Conservation (phyloP, 1,140 invertebrate genomes). For the Ganaspis sp. region DNA sequence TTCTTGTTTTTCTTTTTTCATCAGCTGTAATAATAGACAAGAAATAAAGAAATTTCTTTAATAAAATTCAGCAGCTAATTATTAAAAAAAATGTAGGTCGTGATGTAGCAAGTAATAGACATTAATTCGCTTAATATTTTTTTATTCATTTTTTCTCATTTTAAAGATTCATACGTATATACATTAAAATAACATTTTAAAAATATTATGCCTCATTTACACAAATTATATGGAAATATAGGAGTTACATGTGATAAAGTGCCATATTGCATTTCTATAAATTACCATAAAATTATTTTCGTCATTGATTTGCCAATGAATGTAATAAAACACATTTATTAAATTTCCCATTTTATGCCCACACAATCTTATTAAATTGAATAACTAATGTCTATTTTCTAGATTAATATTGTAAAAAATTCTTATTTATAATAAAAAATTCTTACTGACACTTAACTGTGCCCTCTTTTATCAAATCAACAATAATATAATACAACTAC, state of each 20-base stretch:
- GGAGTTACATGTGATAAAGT: not conserved
- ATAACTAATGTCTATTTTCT: not conserved
- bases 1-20: too few relatives aligned
- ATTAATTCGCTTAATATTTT: not conserved
- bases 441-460: not conserved
- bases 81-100: not conserved
- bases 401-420: constrained; percentile 2
- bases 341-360: not conserved
- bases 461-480: not conserved
- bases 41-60: not conserved
- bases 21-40: not conserved
- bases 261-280: not conserved
- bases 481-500: constrained; percentile 4
- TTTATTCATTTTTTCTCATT: not conserved
- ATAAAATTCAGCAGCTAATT: too few relatives aligned
- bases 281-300: not conserved
- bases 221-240: constrained; percentile 1
- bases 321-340: not conserved
- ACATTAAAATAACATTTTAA: constrained; percentile 5
- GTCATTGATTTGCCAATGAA: not conserved
- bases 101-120: not conserved
- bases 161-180: constrained; percentile 30
- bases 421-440: not conserved
- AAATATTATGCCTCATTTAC: constrained; percentile 35
- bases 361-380: not conserved